Evolutionary conservation across 2,797 vertebrate genomes (phyloP), one percentile per base, ranked within the genome.

Genomic region (Sebastes taczanowskii): DNA sequence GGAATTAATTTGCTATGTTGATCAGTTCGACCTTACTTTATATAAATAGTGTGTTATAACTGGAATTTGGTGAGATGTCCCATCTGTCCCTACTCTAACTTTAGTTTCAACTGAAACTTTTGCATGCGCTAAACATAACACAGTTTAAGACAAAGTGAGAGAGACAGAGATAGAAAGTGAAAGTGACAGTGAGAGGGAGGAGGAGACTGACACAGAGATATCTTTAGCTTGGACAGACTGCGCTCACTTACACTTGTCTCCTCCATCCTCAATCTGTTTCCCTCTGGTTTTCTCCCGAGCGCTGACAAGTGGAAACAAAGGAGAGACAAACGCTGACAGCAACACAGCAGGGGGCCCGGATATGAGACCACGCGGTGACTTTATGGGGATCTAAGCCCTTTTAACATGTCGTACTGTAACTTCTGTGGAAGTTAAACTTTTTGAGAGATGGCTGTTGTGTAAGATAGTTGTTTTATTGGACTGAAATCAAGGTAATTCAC

Each of bases 221-320:
- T 90, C 86, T 92, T 90, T 81, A 89, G 78, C 77, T 86, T 75
- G 83, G 88, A 88, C 89, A 88, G 86, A 85, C 78, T 84, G 83
- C 76, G 71, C 77, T 88, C 85, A 66, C 29, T 89, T 89, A 88
- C 73, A 71, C 69, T 88, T 75, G 87, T 84, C 87, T 89, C 58
- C 70, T 85, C 73, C 65, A 80, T 86, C 71, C 77, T 74, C 60
- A 74, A 77, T 81, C 74, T 61, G 80, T 78, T 88, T 87, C 76
- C 84, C 67, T 88, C 52, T 87, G 83, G 74, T 91, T 85, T 86
- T 84, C 82, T 83, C 81, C 63, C 2, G 27, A 81, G 82, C 78
- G 67, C 79, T 88, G 88, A 91, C 87, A 86, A 86, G 83, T 88
- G 80, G 83, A 88, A 90, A 90, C 90, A 88, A 88, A 90, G 70